Base-by-base conservation (phyloP, 23 tunicate species). In the Styela plicata region DNA sequence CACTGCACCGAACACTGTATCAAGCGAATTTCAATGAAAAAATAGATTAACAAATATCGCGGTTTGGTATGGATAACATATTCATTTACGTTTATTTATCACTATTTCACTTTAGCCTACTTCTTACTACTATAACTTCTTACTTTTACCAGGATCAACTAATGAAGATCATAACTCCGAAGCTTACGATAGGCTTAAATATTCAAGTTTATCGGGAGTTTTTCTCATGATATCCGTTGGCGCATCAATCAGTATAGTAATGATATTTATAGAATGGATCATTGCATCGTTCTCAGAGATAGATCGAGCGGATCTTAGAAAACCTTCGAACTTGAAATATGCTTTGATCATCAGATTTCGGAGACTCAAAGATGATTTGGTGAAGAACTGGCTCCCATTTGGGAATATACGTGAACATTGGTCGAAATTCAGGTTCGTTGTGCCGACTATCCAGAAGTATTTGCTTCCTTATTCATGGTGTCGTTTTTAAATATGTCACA, bases 261-360 rank as follows among this genome's bases (percentile, higher is more conserved):
- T 91, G 29, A 22, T 91, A 30, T 22, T 65, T 16, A 20, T 87
- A 28, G 97, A 91, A 74, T 91, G 97, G 97, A 24, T 91, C 10
- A 85, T 83, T 1, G 86, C 89, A 1, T 82, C 83, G 2, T 85
- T 80, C 31, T 23, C 29, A 1, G 89, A 85, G 25, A 74, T 89
- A 2, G 86, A 89, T 44, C 78, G 83, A 37, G 33, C 79, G 1
- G 87, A 89, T 53, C 86, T 89, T 7, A 74, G 31, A 22, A 36
- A 75, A 33, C 87, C 86, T 3, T 57, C 89, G 2, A 18, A 83
- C 19, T 70, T 89, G 28, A 24, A 33, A 24, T 30, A 73, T 31
- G 89, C 95, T 7, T 65, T 89, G 1, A 36, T 26, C 2, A 17
- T 79, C 5, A 70, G 89, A 44, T 52, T 66, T 35, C 64, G 86